Conservation (phyloP, 2,113 vertebrate species). For the Oncorhynchus kisutch region DNA sequence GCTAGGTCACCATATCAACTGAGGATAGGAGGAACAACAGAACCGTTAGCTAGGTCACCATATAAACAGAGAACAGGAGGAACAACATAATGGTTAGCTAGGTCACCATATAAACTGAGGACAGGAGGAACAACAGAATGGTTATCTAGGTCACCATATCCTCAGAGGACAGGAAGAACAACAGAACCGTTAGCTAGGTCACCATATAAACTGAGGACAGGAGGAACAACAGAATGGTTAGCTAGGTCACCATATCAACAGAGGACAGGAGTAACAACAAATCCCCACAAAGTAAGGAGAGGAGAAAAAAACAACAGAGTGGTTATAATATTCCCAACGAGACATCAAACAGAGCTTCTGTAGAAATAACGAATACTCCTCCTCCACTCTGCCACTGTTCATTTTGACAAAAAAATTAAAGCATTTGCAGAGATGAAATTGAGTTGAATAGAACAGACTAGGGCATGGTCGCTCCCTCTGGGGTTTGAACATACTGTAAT, state of each 20-base stretch:
- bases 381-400: background rate
- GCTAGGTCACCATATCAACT: too few relatives aligned
- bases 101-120: too few relatives aligned
- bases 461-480: background rate
- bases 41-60: too few relatives aligned
- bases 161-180: too few relatives aligned
- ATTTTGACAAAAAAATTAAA: background rate
- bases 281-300: background rate
- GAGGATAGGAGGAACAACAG: too few relatives aligned
- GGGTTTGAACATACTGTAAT: slow-evolving; percentile 3
- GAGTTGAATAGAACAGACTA: background rate
- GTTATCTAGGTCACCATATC: too few relatives aligned
- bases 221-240: background rate
- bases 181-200: background rate
- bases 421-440: slow-evolving; percentile 15
- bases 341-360: background rate
- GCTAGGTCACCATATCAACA: too few relatives aligned
- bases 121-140: too few relatives aligned
- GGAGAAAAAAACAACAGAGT: background rate
- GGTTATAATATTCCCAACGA: background rate
- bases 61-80: too few relatives aligned
- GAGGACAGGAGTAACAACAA: too few relatives aligned
- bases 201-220: background rate
- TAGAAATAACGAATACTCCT: background rate
- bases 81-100: too few relatives aligned